Conservation (phyloP, 1,140 invertebrate genomes). For the Platyscapa corneri region DNA sequence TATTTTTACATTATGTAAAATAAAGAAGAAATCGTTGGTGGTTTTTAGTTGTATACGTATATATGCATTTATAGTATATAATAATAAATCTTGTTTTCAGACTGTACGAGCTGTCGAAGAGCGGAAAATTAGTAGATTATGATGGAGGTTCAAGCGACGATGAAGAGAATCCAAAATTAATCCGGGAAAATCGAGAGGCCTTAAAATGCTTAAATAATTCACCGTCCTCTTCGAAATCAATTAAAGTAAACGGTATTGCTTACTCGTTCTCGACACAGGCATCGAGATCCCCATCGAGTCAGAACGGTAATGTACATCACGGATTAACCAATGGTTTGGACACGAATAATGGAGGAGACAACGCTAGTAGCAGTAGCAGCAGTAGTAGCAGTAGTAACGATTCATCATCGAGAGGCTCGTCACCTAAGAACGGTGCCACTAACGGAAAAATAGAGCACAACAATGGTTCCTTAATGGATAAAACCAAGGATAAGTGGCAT, state of each 20-base stretch:
- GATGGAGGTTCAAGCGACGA: slow-evolving; percentile 69
- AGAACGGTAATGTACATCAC: slow-evolving; percentile 29
- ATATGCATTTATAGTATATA: too few relatives aligned
- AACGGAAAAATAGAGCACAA: slow-evolving; percentile 35
- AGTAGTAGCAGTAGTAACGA: slow-evolving; percentile 31
- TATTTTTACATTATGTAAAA: too few relatives aligned
- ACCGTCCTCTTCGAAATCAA: slow-evolving; percentile 12
- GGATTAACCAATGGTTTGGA: slow-evolving; percentile 16
- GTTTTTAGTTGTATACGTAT: too few relatives aligned
- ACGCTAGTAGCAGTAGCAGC: slow-evolving; percentile 3
- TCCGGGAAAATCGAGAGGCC: slow-evolving; percentile 15
- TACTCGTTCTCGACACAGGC: slow-evolving; percentile 11
- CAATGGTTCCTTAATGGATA: slow-evolving; percentile 30
- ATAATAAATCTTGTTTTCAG: slow-evolving; percentile 11
- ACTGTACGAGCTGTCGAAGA: slow-evolving; percentile 47
- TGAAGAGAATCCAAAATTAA: slow-evolving; percentile 58
- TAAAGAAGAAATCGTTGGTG: too few relatives aligned
- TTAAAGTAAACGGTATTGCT: slow-evolving; percentile 24
- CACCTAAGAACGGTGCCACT: slow-evolving; percentile 17
- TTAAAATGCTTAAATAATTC: slow-evolving; percentile 21
- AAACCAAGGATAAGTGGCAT: slow-evolving; percentile 35
- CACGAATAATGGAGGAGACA: neutral
- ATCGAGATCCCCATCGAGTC: slow-evolving; percentile 24
- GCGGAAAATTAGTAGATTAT: slow-evolving; percentile 70
- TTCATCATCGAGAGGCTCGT: slow-evolving; percentile 24